A percentile compares a stretch with the other conserved stretches of the same genome.
Evolutionary conservation across 2,797 vertebrate genomes (phyloP).

Genomic region (Pogonophryne albipinna): DNA sequence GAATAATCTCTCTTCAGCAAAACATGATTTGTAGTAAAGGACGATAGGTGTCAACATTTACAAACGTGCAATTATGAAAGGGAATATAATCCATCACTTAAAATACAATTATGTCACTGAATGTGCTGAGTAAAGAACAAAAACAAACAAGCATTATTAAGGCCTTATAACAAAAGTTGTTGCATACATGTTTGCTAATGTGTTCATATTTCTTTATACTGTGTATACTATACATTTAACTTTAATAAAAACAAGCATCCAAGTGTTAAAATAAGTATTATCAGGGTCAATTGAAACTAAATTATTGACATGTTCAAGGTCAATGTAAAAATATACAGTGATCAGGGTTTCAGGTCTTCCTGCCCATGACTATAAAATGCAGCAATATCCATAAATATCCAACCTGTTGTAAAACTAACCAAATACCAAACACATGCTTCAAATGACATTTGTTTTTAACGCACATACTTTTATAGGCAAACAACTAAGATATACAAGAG

Average conservation of each 20-base stretch:
- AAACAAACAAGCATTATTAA: background rate
- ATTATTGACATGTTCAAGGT: background rate
- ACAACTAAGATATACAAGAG: too few species aligned
- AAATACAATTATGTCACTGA: background rate
- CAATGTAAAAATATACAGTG: background rate
- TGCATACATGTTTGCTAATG: conserved; percentile 5
- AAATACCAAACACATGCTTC: background rate
- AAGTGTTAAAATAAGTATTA: background rate
- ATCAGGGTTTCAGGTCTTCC: background rate
- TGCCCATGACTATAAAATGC: background rate
- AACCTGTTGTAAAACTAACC: background rate
- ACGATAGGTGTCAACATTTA: background rate
- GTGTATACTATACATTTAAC: background rate
- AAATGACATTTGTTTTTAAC: background rate
- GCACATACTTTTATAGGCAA: background rate
- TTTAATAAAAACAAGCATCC: background rate
- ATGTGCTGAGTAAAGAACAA: background rate
- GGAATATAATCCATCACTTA: background rate
- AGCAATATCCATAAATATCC: background rate
- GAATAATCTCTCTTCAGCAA: conserved; percentile 2
- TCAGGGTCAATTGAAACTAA: background rate
- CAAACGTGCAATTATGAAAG: background rate
- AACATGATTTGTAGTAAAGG: background rate
- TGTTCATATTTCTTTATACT: background rate
- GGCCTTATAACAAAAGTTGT: background rate